These are phyloP conservation scores for Cheumatopsyche charites DNA, from an alignment of 1,140 invertebrate genomes.

Conservation along the genomic window DNA sequence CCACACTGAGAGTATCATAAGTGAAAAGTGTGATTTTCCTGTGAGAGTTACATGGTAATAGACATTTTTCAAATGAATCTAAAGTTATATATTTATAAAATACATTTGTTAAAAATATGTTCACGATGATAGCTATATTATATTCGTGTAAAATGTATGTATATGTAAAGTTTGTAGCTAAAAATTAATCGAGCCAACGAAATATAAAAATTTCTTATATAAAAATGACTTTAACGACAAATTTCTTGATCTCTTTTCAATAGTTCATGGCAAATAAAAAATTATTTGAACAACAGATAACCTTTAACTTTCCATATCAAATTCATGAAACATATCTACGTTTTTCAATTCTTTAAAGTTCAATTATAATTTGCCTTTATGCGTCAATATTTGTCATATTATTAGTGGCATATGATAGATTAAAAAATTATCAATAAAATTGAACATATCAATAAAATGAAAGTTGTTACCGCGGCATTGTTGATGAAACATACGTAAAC, in stretches of 20 bases:
- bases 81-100: conserved; percentile 9
- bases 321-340: neutral
- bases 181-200: conserved; percentile 21
- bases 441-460: conserved; percentile 37
- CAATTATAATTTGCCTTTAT: conserved; percentile 5
- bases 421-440: conserved; percentile 24
- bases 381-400: neutral
- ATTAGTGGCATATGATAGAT: conserved; percentile 1
- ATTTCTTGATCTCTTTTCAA: neutral
- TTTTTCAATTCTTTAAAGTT: neutral
- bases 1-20: conserved; percentile 60
- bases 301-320: neutral
- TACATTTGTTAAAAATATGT: conserved; percentile 40
- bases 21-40: neutral
- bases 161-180: neutral
- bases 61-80: conserved; percentile 2
- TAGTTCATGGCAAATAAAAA: neutral
- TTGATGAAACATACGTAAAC: conserved; percentile 36
- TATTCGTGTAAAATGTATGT: conserved; percentile 13
- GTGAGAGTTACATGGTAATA: neutral
- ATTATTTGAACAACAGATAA: conserved; percentile 4
- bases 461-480: conserved; percentile 27
- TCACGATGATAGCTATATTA: conserved; percentile 16
- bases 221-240: neutral
- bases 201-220: neutral